Evolutionary conservation across 2,113 vertebrate genomes (phyloP).

Genomic region (Coreoperca whiteheadi): DNA sequence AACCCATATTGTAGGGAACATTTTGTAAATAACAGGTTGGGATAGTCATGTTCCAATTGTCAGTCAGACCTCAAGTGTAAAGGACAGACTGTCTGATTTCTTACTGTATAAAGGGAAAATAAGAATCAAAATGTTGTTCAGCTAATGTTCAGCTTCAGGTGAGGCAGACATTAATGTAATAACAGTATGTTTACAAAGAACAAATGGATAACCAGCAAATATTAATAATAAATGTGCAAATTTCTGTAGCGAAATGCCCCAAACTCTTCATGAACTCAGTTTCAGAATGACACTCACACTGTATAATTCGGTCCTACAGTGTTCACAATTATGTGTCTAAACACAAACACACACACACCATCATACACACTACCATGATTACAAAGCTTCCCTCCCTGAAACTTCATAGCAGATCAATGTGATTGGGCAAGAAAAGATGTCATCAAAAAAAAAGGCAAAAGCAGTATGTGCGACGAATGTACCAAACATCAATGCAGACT

Average conservation of each 20-base stretch:
- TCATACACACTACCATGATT: not conserved
- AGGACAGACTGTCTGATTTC: too few species aligned
- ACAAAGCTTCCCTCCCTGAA: not conserved
- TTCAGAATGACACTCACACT: not conserved
- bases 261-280: not conserved
- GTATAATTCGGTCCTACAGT: not conserved
- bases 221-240: not conserved
- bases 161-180: not conserved
- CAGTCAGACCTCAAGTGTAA: too few species aligned
- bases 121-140: too few species aligned
- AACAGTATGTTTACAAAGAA: not conserved
- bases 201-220: not conserved
- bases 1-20: too few species aligned
- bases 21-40: too few species aligned
- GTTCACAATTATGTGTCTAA: not conserved
- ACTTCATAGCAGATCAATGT: not conserved
- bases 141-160: too few species aligned
- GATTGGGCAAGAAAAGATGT: not conserved
- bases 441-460: not conserved
- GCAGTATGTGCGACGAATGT: not conserved
- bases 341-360: not conserved
- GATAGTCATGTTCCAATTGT: too few species aligned
- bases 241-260: not conserved
- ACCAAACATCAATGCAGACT: not conserved
- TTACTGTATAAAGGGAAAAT: too few species aligned